Evolutionary conservation across 2,797 vertebrate species (phyloP), one percentile per base, ranked within the genome.

Genomic region (Loris lydekkerianus): DNA sequence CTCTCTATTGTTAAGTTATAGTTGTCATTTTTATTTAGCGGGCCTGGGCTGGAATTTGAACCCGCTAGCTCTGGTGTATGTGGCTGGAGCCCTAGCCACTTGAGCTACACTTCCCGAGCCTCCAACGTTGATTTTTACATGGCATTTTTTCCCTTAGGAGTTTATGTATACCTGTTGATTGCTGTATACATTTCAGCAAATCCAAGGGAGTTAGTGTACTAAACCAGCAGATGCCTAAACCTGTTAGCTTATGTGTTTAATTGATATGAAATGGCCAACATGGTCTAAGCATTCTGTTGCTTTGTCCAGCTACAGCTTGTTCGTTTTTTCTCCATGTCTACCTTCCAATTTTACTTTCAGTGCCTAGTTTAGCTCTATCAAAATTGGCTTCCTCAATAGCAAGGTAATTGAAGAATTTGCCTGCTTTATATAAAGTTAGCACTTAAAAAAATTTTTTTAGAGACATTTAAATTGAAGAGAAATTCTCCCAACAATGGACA

Each of bases 391-490:
- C 96, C 89, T 90, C 97, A 97, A 94, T 97, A 97, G 98, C 95
- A 97, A 98, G 98, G 94, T 97, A 40, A 3, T 40, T 40, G 40
- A 40, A 40, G 40, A 40, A 96, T 96, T 97, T 98, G 98, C 94
- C 97, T 98, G 98, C 98, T 98, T 98, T 98, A 97, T 96, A 87
- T 97, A 98, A 98, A 98, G 94, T 98, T 97, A 98, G 98, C 98
- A 98, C 98, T 98, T 99, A 98, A 98, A 98, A 97, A 34, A 34
- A 34, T 93, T 61, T 92, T 88, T 96, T 93, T 97, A 97, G 96
- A 75, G 61, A 93, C 89, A 96, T 95, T 98, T 98, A 97, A 96
- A 98, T 97, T 98, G 97, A 97, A 97, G 96, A 97, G 97, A 97
- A 97, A 97, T 96, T 98, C 94, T 97, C 96, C 96, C 97, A 96